A percentile compares a stretch with the other conserved stretches of the same genome.
These are phyloP conservation scores for Gallinago nigripennis DNA, from an alignment of 2,797 vertebrate species.

Conservation along the genomic window DNA sequence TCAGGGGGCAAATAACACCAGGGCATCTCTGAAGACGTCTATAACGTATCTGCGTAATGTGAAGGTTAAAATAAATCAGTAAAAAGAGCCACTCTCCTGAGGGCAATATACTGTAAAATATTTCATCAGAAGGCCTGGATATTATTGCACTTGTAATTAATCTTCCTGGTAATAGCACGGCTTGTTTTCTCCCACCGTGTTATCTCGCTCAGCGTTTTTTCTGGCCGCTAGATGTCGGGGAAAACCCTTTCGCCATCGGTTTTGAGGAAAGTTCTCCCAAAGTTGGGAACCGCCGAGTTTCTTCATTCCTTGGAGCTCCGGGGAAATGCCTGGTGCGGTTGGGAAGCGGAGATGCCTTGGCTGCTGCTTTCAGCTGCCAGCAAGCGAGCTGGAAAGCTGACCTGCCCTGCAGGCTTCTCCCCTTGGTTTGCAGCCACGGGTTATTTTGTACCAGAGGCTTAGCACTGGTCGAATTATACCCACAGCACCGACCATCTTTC, in stretches of 20 bases:
- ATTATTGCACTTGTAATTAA: constrained; percentile 63
- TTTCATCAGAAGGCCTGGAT: constrained; percentile 66
- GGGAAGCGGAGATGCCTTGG: background rate
- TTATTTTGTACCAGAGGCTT: background rate
- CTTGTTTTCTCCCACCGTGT: background rate
- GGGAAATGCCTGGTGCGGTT: background rate
- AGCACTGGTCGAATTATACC: background rate
- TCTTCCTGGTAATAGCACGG: constrained; percentile 31
- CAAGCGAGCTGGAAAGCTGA: background rate
- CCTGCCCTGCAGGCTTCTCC: background rate
- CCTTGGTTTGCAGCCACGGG: background rate
- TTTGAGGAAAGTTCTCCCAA: background rate
- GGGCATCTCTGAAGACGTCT: constrained; percentile 43
- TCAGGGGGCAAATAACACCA: constrained; percentile 40
- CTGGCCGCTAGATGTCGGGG: constrained; percentile 19
- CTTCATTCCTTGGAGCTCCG: fast-evolving
- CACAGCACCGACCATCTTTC: background rate
- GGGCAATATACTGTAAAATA: constrained; percentile 59
- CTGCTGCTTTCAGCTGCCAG: background rate
- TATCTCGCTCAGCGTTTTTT: background rate
- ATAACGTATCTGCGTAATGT: constrained; percentile 26
- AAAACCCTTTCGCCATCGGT: background rate
- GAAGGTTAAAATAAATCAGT: constrained; percentile 69
- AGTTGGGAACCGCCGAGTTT: background rate
- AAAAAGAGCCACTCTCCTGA: constrained; percentile 52